These are phyloP conservation scores for Drosophila bifasciata DNA, from an alignment of 1,140 invertebrate genomes.

Conservation along the genomic window DNA sequence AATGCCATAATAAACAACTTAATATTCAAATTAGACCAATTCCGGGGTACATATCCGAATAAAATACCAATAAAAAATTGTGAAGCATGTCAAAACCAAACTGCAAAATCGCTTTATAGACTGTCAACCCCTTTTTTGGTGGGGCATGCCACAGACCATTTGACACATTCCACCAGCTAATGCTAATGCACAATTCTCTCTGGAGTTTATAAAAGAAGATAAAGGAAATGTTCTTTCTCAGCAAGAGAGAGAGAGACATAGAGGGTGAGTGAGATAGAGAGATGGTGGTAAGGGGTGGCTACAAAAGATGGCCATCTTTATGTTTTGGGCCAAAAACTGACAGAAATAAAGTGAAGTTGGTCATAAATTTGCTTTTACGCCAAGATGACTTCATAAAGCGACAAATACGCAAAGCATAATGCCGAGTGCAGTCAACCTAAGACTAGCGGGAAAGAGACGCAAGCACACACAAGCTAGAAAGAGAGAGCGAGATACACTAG, in stretches of 20 bases:
- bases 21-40: too few relatives aligned
- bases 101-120: conserved; percentile 24
- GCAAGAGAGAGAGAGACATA: conserved; percentile 23
- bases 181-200: conserved; percentile 49
- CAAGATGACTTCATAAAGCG: conserved; percentile 82
- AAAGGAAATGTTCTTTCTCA: conserved; percentile 7
- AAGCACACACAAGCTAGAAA: conserved; percentile 3
- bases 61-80: conserved; percentile 4
- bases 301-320: conserved; percentile 64
- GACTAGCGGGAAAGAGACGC: conserved; percentile 12
- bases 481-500: conserved; percentile 7
- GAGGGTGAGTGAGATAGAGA: conserved; percentile 13
- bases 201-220: conserved; percentile 48
- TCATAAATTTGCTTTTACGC: conserved; percentile 82
- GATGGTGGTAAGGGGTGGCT: conserved; percentile 12
- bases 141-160: conserved; percentile 23
- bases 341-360: conserved; percentile 81
- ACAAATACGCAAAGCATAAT: conserved; percentile 81
- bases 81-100: conserved; percentile 8
- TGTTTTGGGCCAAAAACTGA: conserved; percentile 68
- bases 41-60: not conserved
- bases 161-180: conserved; percentile 26
- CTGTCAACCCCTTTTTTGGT: not conserved
- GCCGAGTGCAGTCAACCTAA: conserved; percentile 65
- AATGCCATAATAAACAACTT: too few relatives aligned